Evolutionary conservation across 2,888 invertebrate genomes (phyloP).

Genomic region (Eudemis profundana): DNA sequence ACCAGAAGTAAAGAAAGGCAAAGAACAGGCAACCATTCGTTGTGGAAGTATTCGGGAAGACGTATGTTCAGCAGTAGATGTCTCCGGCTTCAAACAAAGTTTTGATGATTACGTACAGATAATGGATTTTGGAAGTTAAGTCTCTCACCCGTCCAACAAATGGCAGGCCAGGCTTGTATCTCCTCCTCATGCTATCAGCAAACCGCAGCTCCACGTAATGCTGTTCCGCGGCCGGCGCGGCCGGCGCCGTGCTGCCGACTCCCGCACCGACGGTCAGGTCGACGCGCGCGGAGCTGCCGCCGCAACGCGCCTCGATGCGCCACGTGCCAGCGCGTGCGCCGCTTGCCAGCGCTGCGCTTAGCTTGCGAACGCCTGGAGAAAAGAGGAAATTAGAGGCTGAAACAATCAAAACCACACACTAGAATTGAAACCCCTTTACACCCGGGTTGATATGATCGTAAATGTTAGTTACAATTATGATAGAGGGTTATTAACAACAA

Average conservation of each 20-base stretch:
- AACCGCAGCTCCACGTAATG: conserved; percentile 88
- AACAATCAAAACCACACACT: not conserved
- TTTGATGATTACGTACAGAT: too few species aligned
- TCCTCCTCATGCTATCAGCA: conserved; percentile 86
- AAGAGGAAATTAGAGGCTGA: conserved; percentile 30
- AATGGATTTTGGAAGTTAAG: not conserved
- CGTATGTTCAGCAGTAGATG: too few species aligned
- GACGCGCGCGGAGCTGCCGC: conserved; percentile 83
- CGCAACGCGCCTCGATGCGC: conserved; percentile 82
- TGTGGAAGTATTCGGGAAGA: too few species aligned
- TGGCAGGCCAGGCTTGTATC: conserved; percentile 88
- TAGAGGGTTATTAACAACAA: too few species aligned
- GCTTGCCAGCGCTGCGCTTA: conserved; percentile 82
- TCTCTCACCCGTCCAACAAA: conserved; percentile 87
- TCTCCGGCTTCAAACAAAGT: too few species aligned
- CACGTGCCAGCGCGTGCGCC: conserved; percentile 86
- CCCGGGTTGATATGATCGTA: too few species aligned
- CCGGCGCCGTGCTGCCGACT: conserved; percentile 72
- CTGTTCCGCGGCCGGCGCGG: conserved; percentile 87
- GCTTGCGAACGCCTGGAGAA: conserved; percentile 85
- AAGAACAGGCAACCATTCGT: too few species aligned
- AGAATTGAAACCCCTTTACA: too few species aligned
- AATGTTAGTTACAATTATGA: too few species aligned
- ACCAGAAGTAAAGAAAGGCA: too few species aligned
- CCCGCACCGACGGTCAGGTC: conserved; percentile 83